A percentile compares a stretch with the other conserved stretches of the same genome.
phyloP scores from a whole-genome alignment of 1,140 invertebrate species.

The Colletes gigas region DNA sequence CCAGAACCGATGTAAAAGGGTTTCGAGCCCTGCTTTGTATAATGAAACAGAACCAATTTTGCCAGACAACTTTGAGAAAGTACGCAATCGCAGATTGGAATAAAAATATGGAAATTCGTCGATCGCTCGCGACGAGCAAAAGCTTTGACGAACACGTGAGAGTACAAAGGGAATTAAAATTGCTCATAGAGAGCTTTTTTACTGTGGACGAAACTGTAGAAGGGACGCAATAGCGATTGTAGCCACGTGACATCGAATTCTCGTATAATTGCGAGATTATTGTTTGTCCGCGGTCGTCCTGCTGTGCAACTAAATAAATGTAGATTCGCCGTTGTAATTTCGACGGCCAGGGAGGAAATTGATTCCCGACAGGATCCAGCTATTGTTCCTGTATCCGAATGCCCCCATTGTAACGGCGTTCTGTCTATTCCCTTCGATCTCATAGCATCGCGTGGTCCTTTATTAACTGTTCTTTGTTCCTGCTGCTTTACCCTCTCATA shows the following conservation, averaged over 20 bases:
- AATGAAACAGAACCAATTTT: no score
- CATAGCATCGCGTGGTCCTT: slow-evolving; percentile 3
- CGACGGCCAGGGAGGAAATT: slow-evolving; percentile 35
- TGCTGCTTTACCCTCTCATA: neutral
- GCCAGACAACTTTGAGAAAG: no score
- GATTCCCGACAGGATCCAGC: slow-evolving; percentile 43
- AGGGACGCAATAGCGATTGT: neutral
- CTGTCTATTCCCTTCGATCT: slow-evolving; percentile 23
- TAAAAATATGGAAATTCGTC: neutral
- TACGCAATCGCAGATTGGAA: no score
- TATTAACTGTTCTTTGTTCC: slow-evolving; percentile 39
- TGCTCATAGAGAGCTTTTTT: no score
- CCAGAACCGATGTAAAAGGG: no score
- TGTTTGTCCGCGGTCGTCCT: neutral
- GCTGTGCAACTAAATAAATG: slow-evolving; percentile 31
- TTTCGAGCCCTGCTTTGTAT: no score
- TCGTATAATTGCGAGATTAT: slow-evolving; percentile 40
- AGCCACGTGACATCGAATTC: neutral
- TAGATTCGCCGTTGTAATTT: slow-evolving; percentile 48
- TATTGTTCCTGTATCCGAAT: slow-evolving; percentile 41
- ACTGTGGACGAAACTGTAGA: neutral
- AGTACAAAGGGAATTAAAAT: neutral
- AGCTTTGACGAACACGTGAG: neutral
- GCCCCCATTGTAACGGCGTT: slow-evolving; percentile 18
- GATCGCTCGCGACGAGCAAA: neutral